phyloP scores from a whole-genome alignment of 2,113 vertebrate genomes.

The Forbesichthys agassizii region DNA sequence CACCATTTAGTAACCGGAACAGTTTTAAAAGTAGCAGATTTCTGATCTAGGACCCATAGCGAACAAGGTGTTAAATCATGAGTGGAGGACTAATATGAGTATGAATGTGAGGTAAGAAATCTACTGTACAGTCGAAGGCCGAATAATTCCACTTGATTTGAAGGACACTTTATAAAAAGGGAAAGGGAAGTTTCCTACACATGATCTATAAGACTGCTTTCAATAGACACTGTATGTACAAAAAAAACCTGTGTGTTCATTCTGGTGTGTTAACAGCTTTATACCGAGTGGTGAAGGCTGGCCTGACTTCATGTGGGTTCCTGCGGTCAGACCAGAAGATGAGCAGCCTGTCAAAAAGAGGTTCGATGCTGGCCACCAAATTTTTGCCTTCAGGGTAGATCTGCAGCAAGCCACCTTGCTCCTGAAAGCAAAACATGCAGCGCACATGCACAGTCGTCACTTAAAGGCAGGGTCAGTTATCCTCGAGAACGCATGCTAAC shows the following conservation, averaged over 20 bases:
- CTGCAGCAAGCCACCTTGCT: slow-evolving; percentile 87
- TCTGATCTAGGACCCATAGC: no score
- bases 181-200: no score
- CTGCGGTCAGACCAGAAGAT: slow-evolving; percentile 93
- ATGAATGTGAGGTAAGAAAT: no score
- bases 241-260: neutral
- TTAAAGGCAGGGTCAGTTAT: neutral
- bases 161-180: no score
- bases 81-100: no score
- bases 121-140: no score
- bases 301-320: slow-evolving; percentile 92
- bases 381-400: slow-evolving; percentile 87
- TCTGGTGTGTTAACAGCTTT: slow-evolving; percentile 17
- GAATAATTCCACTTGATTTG: no score
- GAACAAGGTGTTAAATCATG: no score
- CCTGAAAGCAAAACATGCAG: slow-evolving; percentile 58
- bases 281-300: slow-evolving; percentile 86
- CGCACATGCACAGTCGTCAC: slow-evolving; percentile 1
- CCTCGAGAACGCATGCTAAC: no score
- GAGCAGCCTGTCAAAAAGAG: slow-evolving; percentile 87
- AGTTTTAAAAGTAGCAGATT: no score
- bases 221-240: neutral
- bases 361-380: slow-evolving; percentile 88
- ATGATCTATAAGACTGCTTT: no score
- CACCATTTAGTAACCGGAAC: no score